Conservation (phyloP, 2,888 invertebrate species). For the Tenthredo livida region DNA sequence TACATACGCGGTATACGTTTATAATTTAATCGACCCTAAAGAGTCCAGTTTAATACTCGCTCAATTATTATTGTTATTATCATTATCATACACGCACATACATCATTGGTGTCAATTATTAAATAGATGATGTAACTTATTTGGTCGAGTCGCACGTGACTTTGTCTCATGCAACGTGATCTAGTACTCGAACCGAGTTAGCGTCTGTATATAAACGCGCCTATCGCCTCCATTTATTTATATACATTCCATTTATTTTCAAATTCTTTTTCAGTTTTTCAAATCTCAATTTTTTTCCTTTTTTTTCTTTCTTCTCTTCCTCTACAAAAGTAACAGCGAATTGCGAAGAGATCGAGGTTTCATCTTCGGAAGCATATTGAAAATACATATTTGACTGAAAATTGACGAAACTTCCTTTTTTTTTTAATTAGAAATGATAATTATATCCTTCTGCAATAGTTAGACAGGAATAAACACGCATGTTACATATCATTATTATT, state of each 20-base stretch:
- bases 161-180: slow-evolving; percentile 28
- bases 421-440: background rate
- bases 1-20: background rate
- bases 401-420: background rate
- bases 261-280: background rate
- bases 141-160: background rate
- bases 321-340: background rate
- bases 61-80: slow-evolving; percentile 8
- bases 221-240: background rate
- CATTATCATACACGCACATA: background rate
- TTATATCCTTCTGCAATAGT: too few species aligned
- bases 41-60: background rate
- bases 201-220: background rate
- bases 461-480: background rate
- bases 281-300: background rate
- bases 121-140: slow-evolving; percentile 27
- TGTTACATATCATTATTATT: background rate
- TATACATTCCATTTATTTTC: background rate
- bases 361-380: background rate
- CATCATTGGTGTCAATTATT: slow-evolving; percentile 18
- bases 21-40: background rate
- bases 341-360: background rate
- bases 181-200: background rate
- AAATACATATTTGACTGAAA: background rate
- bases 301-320: background rate